Conservation (phyloP, 2,888 invertebrate genomes). For the Sabellastarte sp. region DNA sequence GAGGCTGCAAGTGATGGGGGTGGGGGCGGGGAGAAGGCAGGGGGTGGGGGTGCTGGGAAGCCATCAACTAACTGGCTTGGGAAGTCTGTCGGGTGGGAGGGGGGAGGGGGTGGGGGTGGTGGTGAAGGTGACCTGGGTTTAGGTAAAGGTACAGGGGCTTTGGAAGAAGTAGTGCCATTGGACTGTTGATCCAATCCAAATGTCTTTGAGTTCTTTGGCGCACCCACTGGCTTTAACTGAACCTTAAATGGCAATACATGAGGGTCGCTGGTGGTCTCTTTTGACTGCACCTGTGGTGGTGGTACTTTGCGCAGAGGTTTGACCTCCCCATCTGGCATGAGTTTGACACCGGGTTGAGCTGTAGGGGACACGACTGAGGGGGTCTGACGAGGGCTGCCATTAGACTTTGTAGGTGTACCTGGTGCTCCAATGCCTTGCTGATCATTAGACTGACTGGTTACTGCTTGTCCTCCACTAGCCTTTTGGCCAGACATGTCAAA, state of each 20-base stretch:
- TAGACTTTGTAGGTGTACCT: no score
- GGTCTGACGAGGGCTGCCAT: no score
- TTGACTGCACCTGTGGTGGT: neutral
- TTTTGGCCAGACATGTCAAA: no score
- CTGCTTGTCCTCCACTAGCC: no score
- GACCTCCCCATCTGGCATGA: neutral
- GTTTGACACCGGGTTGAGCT: neutral
- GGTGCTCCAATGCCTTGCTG: no score
- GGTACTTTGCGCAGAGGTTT: neutral
- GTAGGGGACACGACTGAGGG: neutral
- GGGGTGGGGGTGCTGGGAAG: neutral
- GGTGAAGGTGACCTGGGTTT: neutral
- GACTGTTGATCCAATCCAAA: neutral
- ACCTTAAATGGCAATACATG: conserved; percentile 8
- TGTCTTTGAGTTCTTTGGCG: neutral
- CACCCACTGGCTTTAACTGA: neutral
- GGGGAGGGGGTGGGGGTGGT: conserved; percentile 1
- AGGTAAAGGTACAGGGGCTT: no score
- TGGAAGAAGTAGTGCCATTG: neutral
- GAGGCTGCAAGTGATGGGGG: no score
- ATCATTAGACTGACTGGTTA: no score
- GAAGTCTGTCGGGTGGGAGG: neutral
- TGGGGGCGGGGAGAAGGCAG: neutral
- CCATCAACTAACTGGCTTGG: neutral
- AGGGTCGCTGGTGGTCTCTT: neutral